Conservation (phyloP, 2,113 vertebrate genomes). For the Hassar affinis region DNA sequence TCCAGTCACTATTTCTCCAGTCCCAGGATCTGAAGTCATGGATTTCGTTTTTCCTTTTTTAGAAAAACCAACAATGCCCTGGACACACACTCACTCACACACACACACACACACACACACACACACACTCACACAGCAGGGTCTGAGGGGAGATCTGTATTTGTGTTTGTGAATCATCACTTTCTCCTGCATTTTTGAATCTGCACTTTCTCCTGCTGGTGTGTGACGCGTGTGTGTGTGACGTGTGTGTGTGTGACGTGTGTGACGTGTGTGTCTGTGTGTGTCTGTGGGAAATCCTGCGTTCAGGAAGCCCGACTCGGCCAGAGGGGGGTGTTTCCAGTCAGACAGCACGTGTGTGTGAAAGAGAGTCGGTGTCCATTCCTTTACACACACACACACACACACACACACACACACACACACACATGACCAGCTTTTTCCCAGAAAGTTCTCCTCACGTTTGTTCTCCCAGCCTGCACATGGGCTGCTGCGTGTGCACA, state of each 20-base stretch:
- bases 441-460: neutral
- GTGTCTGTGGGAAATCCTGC: constrained; percentile 1
- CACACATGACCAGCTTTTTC: no score
- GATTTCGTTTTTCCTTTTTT: neutral
- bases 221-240: constrained; percentile 24
- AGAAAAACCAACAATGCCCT: neutral
- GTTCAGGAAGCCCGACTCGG: constrained; percentile 22
- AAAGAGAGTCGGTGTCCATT: neutral
- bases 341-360: neutral
- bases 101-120: neutral
- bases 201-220: constrained; percentile 36
- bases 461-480: neutral
- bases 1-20: constrained; percentile 3
- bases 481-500: neutral
- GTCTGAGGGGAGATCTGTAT: neutral
- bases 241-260: constrained; percentile 5
- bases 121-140: neutral
- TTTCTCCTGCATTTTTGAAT: no score
- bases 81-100: constrained; percentile 4
- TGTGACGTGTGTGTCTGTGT: constrained; percentile 4
- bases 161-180: constrained; percentile 36
- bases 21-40: neutral
- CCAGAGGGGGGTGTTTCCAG: neutral
- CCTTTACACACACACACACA: no score
- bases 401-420: no score